Evolutionary conservation across 2,797 vertebrate species (phyloP).

Genomic region (Nasua narica): DNA sequence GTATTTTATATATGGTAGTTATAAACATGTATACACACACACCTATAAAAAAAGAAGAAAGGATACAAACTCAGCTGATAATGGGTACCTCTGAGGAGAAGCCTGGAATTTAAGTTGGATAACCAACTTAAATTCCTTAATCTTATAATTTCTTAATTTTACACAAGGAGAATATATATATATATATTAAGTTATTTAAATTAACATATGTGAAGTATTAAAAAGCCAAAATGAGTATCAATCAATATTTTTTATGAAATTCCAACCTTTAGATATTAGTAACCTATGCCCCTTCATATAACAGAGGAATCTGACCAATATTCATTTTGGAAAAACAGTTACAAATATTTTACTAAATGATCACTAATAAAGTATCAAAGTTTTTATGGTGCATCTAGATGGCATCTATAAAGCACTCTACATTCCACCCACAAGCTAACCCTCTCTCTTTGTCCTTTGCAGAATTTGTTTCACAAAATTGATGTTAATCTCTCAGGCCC

Average conservation of each 20-base stretch:
- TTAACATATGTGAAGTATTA: background rate
- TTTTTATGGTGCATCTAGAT: background rate
- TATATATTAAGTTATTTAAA: background rate
- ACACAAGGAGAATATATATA: background rate
- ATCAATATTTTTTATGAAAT: background rate
- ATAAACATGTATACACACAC: background rate
- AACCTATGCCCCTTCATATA: background rate
- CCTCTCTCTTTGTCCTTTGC: background rate
- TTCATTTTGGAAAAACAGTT: background rate
- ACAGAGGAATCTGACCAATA: background rate
- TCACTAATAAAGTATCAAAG: background rate
- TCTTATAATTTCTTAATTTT: background rate
- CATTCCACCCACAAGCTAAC: background rate
- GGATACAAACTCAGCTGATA: background rate
- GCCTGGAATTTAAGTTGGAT: background rate
- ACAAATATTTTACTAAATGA: background rate
- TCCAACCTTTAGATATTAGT: background rate
- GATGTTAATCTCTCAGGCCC: background rate
- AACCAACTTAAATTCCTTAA: background rate
- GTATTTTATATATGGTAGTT: background rate
- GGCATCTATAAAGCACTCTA: background rate
- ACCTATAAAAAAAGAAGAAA: background rate
- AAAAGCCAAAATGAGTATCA: background rate
- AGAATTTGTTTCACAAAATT: background rate
- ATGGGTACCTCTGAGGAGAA: background rate